Percentiles rank a stretch among this genome's conserved stretches.
Evolutionary conservation across 2,797 vertebrate species (phyloP).

Genomic region (Paramormyrops hopkinsi): DNA sequence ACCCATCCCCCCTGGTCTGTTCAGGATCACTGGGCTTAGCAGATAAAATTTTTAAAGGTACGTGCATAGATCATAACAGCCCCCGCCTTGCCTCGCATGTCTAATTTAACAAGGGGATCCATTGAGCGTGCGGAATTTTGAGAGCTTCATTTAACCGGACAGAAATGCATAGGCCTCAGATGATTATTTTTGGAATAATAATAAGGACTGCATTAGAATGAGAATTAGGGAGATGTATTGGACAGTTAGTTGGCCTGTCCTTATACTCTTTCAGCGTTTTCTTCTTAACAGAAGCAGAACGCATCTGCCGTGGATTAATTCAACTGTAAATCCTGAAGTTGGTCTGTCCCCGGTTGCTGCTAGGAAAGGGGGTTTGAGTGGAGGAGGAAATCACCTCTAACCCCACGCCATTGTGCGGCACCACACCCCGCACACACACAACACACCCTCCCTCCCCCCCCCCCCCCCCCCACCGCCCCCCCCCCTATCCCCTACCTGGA

Average conservation of each 20-base stretch:
- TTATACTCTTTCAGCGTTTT: conserved; percentile 23
- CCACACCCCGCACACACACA: neutral
- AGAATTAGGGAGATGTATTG: conserved; percentile 38
- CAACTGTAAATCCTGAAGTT: conserved; percentile 25
- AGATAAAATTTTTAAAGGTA: conserved; percentile 24
- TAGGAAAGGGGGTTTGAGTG: neutral
- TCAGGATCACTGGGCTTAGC: conserved; percentile 15
- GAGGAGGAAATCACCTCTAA: neutral
- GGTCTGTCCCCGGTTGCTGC: neutral
- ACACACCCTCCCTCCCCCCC: neutral
- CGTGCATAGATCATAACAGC: conserved; percentile 15
- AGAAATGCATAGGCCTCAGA: conserved; percentile 31
- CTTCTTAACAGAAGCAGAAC: conserved; percentile 22
- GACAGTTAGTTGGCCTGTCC: conserved; percentile 24
- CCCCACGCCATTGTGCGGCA: neutral
- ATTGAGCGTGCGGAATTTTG: conserved; percentile 22
- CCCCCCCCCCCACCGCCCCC: too few relatives aligned
- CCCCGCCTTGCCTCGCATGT: neutral
- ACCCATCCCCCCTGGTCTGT: neutral
- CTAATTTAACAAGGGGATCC: conserved; percentile 27
- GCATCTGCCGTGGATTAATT: conserved; percentile 35
- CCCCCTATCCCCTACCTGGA: too few relatives aligned
- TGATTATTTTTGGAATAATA: conserved; percentile 47
- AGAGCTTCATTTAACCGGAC: conserved; percentile 28
- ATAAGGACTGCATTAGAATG: conserved; percentile 39